Evolutionary conservation across 2,113 vertebrate species (phyloP).

Genomic region (Gadus chalcogrammus): DNA sequence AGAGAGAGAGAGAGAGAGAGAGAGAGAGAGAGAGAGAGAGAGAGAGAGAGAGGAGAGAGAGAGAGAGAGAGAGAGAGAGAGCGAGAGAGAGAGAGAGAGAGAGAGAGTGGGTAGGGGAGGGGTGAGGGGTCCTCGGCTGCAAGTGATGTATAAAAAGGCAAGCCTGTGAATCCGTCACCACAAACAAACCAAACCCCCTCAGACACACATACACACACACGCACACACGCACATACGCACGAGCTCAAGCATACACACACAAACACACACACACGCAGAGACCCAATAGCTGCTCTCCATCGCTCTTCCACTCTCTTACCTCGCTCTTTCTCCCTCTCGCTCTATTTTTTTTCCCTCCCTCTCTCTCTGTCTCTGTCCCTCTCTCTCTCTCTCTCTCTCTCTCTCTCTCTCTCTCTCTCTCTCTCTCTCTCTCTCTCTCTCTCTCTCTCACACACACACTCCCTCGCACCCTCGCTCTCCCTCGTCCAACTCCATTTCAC

Average conservation of each 20-base stretch:
- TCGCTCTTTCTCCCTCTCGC: conserved; percentile 52
- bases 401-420: conserved; percentile 43
- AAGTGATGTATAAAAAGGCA: conserved; percentile 75
- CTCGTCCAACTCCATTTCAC: conserved; percentile 50
- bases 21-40: no score
- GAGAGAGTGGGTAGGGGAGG: conserved; percentile 20
- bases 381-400: conserved; percentile 36
- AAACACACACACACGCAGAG: conserved; percentile 15
- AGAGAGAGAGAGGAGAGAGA: conserved; percentile 42
- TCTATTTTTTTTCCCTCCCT: conserved; percentile 22
- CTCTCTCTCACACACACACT: conserved; percentile 31
- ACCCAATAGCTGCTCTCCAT: conserved; percentile 66
- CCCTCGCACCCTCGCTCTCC: conserved; percentile 44
- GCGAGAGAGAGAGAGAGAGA: conserved; percentile 10
- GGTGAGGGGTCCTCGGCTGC: conserved; percentile 32
- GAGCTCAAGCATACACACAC: not conserved
- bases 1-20: no score
- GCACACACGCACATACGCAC: conserved; percentile 24
- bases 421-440: conserved; percentile 41
- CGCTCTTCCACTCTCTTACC: conserved; percentile 50
- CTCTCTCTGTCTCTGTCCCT: no score
- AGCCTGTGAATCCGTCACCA: conserved; percentile 71
- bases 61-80: no score
- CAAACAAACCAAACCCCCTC: conserved; percentile 66
- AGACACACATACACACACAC: conserved; percentile 29